Conservation (phyloP, 2,113 vertebrate species). For the Todiramphus chloris region DNA sequence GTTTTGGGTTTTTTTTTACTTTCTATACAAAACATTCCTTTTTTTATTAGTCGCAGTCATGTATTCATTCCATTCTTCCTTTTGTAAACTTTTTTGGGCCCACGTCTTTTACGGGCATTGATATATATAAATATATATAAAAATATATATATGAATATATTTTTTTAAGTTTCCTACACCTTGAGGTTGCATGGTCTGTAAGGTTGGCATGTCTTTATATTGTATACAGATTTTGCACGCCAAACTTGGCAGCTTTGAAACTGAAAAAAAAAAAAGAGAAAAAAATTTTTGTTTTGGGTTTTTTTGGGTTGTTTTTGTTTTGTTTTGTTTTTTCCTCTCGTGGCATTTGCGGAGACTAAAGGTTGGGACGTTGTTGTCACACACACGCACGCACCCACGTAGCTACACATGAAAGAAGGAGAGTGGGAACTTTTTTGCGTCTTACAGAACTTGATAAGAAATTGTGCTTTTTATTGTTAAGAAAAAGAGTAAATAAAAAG, state of each 20-base stretch:
- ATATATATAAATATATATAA: constrained; percentile 80
- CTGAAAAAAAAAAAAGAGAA: neutral
- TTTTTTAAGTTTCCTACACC: constrained; percentile 82
- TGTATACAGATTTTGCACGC: constrained; percentile 78
- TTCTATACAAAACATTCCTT: constrained; percentile 74
- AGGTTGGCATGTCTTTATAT: constrained; percentile 85
- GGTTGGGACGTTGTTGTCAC: constrained; percentile 59
- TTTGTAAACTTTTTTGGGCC: constrained; percentile 79
- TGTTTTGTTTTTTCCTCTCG: constrained; percentile 7
- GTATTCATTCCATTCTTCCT: constrained; percentile 79
- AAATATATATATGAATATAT: constrained; percentile 81
- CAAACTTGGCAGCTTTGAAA: constrained; percentile 74
- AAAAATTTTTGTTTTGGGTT: neutral
- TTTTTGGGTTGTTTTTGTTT: neutral
- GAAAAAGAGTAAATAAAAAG: constrained; percentile 63
- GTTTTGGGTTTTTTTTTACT: neutral
- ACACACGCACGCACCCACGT: neutral
- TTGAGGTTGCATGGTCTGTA: constrained; percentile 85
- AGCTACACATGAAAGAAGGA: constrained; percentile 49
- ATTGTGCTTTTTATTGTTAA: constrained; percentile 83
- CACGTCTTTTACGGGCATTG: constrained; percentile 76
- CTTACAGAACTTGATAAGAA: constrained; percentile 75
- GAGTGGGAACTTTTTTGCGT: constrained; percentile 66
- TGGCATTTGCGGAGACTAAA: constrained; percentile 61
- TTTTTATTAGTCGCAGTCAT: constrained; percentile 66